A percentile compares a stretch with the other conserved stretches of the same genome.
Conservation (phyloP, 64 coral and sea anemone genomes). For the Dendrophyllia cribrosa region DNA sequence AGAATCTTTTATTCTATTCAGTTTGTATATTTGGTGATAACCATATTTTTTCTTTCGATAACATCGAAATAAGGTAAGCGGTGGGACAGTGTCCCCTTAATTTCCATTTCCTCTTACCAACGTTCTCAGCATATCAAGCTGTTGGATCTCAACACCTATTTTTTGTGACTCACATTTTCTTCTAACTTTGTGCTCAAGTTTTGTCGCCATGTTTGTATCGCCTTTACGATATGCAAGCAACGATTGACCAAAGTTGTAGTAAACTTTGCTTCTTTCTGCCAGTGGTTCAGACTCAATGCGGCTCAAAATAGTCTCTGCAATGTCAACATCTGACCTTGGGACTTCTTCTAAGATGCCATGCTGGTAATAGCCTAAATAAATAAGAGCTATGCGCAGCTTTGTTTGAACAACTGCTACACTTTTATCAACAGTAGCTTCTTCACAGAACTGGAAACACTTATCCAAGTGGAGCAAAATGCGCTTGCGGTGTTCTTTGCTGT, state of each 20-base stretch:
- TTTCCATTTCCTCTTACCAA: background rate
- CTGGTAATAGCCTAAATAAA: slow-evolving; percentile 51
- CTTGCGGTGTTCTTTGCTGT: slow-evolving; percentile 8
- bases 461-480: slow-evolving; percentile 20
- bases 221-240: slow-evolving; percentile 25
- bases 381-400: slow-evolving; percentile 31
- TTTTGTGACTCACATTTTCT: background rate
- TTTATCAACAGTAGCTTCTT: slow-evolving; percentile 59
- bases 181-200: slow-evolving; percentile 32
- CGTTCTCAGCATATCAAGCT: slow-evolving; percentile 24
- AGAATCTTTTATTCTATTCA: too few relatives aligned
- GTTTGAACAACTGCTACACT: slow-evolving; percentile 31
- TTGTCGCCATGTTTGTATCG: background rate
- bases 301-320: slow-evolving; percentile 32
- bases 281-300: background rate
- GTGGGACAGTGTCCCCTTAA: too few relatives aligned
- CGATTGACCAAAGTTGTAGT: slow-evolving; percentile 23
- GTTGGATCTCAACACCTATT: slow-evolving; percentile 5
- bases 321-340: slow-evolving; percentile 4
- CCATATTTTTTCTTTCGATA: too few relatives aligned
- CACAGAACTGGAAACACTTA: slow-evolving; percentile 25
- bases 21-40: too few relatives aligned
- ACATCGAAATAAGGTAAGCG: too few relatives aligned
- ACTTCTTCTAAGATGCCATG: slow-evolving; percentile 54
- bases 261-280: slow-evolving; percentile 34